Evolutionary conservation across 2,113 vertebrate genomes (phyloP), one percentile per base, ranked within the genome.

Genomic region (Scopus umbretta): DNA sequence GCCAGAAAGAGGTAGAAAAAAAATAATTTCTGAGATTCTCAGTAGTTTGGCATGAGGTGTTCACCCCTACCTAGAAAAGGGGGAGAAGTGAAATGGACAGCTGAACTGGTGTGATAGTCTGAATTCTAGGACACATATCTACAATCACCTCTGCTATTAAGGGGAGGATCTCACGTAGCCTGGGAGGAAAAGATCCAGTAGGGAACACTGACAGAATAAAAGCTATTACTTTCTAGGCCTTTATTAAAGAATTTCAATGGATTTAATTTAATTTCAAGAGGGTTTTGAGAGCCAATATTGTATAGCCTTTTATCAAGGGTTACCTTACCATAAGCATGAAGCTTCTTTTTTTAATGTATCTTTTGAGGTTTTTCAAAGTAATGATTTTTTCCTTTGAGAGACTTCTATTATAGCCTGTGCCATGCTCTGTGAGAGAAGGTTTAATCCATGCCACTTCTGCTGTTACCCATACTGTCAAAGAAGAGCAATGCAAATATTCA

Each of bases 211-310:
- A 91, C 58, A 82, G 73, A 91, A 94, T 68, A 90, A 93, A 96
- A 93, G 68, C 74, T 92, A 63, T 59, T 85, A 72, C 66, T 72
- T 63, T n/a, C 90, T 73, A 91, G 67, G 94, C 61, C 45, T 81
- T 88, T 76, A 86, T 27, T 82, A 66, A 66, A 87, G 71, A 75
- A 71, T 88, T 88, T 96, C 92, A 96, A 70, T 80, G 43, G 67
- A 68, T 94, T 95, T 96, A 95, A 93, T 97, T 96, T 95, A 78
- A 93, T 97, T 97, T 97, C 92, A 96, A 86, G 93, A 93, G 72
- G 74, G 70, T 89, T 96, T 96, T 78, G 90, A 93, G 56, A 91
- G 27, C 52, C 47, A 92, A 68, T 84, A 87, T 70, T 66, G 34
- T 52, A 45, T 38, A 92, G 92, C 29, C 74, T 96, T 97, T 96